These are phyloP conservation scores for Caenorhabditis japonica DNA, from an alignment of 2,888 invertebrate genomes.

Conservation along the genomic window DNA sequence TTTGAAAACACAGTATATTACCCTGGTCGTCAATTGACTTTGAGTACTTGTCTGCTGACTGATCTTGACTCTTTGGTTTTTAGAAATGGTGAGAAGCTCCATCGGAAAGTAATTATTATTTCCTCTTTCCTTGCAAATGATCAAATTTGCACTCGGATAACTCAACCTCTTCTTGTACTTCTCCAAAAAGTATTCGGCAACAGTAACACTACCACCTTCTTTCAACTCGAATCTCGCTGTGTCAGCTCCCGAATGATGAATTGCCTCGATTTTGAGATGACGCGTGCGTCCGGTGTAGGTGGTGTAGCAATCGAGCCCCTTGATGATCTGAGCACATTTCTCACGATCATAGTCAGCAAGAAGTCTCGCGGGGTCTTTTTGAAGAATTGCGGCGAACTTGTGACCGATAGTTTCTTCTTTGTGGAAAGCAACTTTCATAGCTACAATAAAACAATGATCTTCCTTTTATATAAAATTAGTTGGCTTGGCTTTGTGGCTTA, in stretches of 20 bases:
- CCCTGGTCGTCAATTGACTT: slow-evolving; percentile 48
- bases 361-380: background rate
- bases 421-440: slow-evolving; percentile 63
- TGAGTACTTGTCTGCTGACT: slow-evolving; percentile 53
- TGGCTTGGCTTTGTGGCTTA: no score
- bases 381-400: slow-evolving; percentile 26
- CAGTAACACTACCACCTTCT: background rate
- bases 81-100: slow-evolving; percentile 51
- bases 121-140: slow-evolving; percentile 40
- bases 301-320: slow-evolving; percentile 36
- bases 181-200: slow-evolving; percentile 29
- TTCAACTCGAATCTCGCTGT: slow-evolving; percentile 8
- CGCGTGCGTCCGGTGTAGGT: slow-evolving; percentile 6
- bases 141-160: slow-evolving; percentile 51
- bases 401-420: slow-evolving; percentile 22
- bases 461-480: background rate
- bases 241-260: slow-evolving; percentile 5
- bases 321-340: slow-evolving; percentile 23
- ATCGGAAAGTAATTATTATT: slow-evolving; percentile 52
- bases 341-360: slow-evolving; percentile 9
- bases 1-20: background rate
- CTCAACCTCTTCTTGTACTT: slow-evolving; percentile 47
- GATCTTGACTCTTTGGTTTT: slow-evolving; percentile 61
- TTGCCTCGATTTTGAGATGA: slow-evolving; percentile 24
- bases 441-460: slow-evolving; percentile 20